Conservation (phyloP, 2,797 vertebrate genomes). For the Meriones psammophilus region DNA sequence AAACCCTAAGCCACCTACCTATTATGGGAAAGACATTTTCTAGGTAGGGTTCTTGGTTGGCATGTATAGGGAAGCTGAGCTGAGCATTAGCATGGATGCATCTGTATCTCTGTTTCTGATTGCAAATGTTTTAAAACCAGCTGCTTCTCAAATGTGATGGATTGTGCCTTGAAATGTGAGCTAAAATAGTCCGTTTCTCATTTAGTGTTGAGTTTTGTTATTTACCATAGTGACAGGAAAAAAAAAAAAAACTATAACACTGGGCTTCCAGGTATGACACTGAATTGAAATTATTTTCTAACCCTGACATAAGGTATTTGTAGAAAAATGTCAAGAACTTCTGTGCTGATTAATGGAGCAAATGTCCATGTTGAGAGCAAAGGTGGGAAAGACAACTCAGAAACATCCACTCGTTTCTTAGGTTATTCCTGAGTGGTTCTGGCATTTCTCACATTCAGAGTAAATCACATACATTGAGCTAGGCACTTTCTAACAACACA, state of each 20-base stretch:
- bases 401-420: background rate
- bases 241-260: background rate
- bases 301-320: background rate
- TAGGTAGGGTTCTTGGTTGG: background rate
- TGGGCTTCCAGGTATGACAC: background rate
- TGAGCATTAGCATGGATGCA: background rate
- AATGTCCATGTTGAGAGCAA: background rate
- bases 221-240: background rate
- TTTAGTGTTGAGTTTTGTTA: background rate
- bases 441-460: slow-evolving; percentile 15
- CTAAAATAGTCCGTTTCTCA: background rate
- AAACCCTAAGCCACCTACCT: background rate
- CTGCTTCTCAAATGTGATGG: background rate
- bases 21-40: background rate
- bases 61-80: background rate
- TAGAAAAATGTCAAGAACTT: background rate
- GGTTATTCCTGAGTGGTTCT: background rate
- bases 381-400: background rate
- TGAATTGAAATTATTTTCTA: background rate
- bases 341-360: background rate
- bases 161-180: background rate
- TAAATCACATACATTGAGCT: slow-evolving; percentile 22
- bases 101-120: background rate
- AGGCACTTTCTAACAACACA: background rate
- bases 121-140: background rate